Conservation (phyloP, 2,113 vertebrate genomes). For the Tringa solitaria region DNA sequence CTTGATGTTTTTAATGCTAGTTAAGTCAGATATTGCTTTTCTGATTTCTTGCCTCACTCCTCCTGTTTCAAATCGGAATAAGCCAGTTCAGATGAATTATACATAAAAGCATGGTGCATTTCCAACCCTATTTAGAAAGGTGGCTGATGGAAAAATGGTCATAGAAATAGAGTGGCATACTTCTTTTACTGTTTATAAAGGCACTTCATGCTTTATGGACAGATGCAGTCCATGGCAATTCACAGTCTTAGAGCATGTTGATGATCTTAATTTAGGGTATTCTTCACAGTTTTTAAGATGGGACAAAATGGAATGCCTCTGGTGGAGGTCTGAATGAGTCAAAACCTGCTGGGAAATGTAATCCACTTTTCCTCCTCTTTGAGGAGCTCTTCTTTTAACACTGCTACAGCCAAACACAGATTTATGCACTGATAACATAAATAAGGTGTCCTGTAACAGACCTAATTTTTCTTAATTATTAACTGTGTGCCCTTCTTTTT, state of each 20-base stretch:
- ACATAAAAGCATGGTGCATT: not conserved
- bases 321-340: not conserved
- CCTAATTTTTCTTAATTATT: not conserved
- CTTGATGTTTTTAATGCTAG: not conserved
- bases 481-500: not conserved
- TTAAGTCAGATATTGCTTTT: not conserved
- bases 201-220: not conserved
- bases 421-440: not conserved
- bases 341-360: not conserved
- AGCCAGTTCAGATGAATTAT: not conserved
- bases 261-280: not conserved
- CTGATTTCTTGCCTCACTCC: not conserved
- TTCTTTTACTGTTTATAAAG: not conserved
- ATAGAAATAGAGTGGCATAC: not conserved
- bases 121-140: not conserved
- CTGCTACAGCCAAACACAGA: not conserved
- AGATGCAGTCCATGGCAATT: not conserved
- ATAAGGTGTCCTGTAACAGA: not conserved
- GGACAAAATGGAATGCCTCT: not conserved
- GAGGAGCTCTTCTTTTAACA: not conserved
- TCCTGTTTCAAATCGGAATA: not conserved
- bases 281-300: not conserved
- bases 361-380: not conserved
- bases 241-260: not conserved
- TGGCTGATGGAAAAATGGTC: not conserved